A percentile compares a stretch with the other conserved stretches of the same genome.
Conservation (phyloP, 2,113 vertebrate species). For the Gadus chalcogrammus region DNA sequence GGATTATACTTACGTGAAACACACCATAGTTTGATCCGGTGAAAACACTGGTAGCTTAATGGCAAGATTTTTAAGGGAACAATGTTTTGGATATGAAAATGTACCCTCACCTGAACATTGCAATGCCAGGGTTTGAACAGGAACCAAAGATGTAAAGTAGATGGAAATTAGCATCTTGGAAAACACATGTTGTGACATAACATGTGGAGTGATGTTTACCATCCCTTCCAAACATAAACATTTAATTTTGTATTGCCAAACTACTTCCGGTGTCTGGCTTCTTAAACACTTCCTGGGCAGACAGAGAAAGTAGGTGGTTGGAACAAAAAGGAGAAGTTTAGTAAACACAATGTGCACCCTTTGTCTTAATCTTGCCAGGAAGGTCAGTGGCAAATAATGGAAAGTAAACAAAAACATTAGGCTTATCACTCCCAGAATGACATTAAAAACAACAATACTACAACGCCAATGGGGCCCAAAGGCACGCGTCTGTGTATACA, state of each 20-base stretch:
- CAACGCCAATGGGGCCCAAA: no score
- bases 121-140: conserved; percentile 7
- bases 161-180: no score
- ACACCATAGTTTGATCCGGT: no score
- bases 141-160: no score
- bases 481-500: no score
- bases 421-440: no score
- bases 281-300: conserved; percentile 24
- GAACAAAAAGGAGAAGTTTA: conserved; percentile 30
- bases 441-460: no score
- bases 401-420: background rate
- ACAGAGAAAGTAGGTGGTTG: conserved; percentile 39
- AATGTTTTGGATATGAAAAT: background rate
- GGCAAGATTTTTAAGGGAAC: background rate
- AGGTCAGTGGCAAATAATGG: conserved; percentile 24
- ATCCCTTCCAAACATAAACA: no score
- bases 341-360: conserved; percentile 36
- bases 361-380: conserved; percentile 23
- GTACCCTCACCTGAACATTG: background rate
- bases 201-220: no score
- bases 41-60: background rate
- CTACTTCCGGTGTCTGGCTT: conserved; percentile 24
- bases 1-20: no score
- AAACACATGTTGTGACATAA: no score
- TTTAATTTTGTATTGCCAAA: conserved; percentile 1